Evolutionary conservation across 2,113 vertebrate species (phyloP).

Genomic region (Mormoops blainvillei): DNA sequence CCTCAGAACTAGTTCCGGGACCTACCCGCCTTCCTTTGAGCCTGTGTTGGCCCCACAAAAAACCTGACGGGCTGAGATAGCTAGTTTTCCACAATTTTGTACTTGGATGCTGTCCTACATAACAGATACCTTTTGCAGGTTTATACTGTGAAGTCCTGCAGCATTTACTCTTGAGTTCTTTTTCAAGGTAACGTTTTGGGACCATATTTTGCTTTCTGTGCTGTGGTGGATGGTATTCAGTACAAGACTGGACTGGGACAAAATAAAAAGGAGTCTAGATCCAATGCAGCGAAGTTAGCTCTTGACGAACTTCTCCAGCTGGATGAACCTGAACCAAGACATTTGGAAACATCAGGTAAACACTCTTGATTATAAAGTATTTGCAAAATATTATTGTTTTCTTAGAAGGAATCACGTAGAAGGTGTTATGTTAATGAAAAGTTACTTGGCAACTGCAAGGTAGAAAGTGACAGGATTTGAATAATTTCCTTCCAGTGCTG

Average conservation of each 20-base stretch:
- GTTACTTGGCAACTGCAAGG: neutral
- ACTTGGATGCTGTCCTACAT: neutral
- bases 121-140: neutral
- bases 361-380: neutral
- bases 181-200: constrained; percentile 82
- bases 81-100: neutral
- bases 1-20: neutral
- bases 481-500: neutral
- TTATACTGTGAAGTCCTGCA: neutral
- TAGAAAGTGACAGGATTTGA: neutral
- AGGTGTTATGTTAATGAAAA: neutral
- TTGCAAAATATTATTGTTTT: neutral
- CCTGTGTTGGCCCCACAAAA: neutral
- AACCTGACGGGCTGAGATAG: neutral
- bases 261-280: constrained; percentile 90
- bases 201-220: constrained; percentile 93
- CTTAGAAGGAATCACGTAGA: neutral
- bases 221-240: constrained; percentile 87
- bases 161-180: constrained; percentile 50
- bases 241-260: constrained; percentile 91
- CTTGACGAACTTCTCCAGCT: constrained; percentile 85
- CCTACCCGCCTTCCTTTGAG: neutral
- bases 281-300: constrained; percentile 88
- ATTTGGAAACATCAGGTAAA: constrained; percentile 79
- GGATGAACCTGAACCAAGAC: constrained; percentile 63